These are phyloP conservation scores for Oncopodura yosiiana DNA, from an alignment of 1,140 invertebrate species.

Conservation along the genomic window DNA sequence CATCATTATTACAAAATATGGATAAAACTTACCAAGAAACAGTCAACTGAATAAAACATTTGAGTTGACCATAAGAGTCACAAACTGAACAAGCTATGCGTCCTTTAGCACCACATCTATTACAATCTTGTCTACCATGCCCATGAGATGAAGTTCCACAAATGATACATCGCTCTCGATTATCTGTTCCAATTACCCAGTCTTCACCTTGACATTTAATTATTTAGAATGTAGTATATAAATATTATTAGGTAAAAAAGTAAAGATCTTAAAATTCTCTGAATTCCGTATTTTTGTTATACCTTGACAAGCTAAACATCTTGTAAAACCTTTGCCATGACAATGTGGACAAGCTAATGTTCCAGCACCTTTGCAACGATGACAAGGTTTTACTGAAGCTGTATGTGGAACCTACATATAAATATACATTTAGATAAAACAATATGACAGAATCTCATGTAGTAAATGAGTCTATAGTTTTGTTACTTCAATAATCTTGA, in stretches of 20 bases:
- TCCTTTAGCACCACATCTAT: slow-evolving; percentile 44
- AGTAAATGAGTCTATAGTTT: no score
- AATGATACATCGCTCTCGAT: slow-evolving; percentile 43
- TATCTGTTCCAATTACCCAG: slow-evolving; percentile 39
- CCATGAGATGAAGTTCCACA: slow-evolving; percentile 43
- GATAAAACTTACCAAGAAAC: slow-evolving; percentile 43
- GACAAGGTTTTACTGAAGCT: slow-evolving; percentile 48
- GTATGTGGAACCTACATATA: slow-evolving; percentile 47
- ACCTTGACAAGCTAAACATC: slow-evolving; percentile 42
- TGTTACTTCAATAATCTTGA: slow-evolving; percentile 39
- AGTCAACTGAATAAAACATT: slow-evolving; percentile 46
- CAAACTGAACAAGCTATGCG: slow-evolving; percentile 43
- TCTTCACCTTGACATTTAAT: slow-evolving; percentile 46
- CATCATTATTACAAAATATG: background rate
- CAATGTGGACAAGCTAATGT: slow-evolving; percentile 46
- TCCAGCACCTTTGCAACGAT: slow-evolving; percentile 45
- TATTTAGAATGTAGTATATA: no score
- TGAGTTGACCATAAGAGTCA: slow-evolving; percentile 44
- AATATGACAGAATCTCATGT: background rate
- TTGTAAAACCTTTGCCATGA: slow-evolving; percentile 45
- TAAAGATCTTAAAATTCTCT: no score
- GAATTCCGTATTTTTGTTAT: no score
- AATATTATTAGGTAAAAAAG: no score
- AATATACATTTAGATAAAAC: background rate
- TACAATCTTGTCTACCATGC: slow-evolving; percentile 42